Conservation (phyloP, 2,797 vertebrate genomes). For the Ictinia mississippiensis region DNA sequence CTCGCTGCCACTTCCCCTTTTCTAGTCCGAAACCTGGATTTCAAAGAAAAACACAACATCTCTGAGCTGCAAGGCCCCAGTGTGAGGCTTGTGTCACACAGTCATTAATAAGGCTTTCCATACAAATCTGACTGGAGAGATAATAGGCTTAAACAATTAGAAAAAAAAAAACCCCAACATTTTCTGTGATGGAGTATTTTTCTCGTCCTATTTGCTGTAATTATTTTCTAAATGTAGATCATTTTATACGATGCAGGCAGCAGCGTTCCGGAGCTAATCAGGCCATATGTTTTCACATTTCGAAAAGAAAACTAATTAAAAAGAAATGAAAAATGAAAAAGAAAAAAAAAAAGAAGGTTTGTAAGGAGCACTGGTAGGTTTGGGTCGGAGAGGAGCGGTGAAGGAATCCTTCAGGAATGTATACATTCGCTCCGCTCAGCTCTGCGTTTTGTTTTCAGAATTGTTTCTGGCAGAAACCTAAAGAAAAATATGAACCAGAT, state of each 20-base stretch:
- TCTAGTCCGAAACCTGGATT: neutral
- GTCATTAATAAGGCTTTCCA: slow-evolving; percentile 59
- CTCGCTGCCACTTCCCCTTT: neutral
- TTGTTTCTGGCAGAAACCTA: slow-evolving; percentile 78
- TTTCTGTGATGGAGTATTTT: slow-evolving; percentile 27
- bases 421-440: slow-evolving; percentile 55
- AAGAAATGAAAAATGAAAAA: slow-evolving; percentile 13
- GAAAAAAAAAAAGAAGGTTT: neutral
- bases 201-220: neutral
- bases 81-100: neutral
- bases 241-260: slow-evolving; percentile 32
- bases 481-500: slow-evolving; percentile 83
- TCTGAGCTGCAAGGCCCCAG: neutral
- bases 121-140: slow-evolving; percentile 60
- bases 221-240: slow-evolving; percentile 66
- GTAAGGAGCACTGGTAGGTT: slow-evolving; percentile 21
- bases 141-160: slow-evolving; percentile 68
- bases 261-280: slow-evolving; percentile 52
- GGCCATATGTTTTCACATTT: slow-evolving; percentile 62
- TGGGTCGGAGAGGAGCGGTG: slow-evolving; percentile 36
- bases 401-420: slow-evolving; percentile 74
- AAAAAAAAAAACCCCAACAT: neutral
- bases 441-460: slow-evolving; percentile 75
- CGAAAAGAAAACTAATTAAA: slow-evolving; percentile 55
- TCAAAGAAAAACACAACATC: neutral